These are phyloP conservation scores for Tragelaphus imberbis DNA, from an alignment of 2,113 vertebrate genomes.

Conservation along the genomic window DNA sequence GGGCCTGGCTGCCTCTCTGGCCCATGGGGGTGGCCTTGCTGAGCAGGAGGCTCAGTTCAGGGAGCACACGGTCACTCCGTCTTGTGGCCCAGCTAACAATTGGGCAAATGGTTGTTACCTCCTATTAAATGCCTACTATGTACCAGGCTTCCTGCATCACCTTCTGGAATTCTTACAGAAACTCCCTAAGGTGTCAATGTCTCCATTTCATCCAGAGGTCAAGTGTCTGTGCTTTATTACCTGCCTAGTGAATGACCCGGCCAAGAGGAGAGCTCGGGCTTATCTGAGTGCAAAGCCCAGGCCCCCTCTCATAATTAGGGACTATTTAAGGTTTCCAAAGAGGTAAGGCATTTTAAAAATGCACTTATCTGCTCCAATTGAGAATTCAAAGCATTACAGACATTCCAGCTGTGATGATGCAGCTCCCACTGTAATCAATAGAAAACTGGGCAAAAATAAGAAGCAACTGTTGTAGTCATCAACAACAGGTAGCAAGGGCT, in stretches of 20 bases:
- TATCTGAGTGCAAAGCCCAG: background rate
- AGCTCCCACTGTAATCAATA: background rate
- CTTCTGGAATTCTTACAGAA: background rate
- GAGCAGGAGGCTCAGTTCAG: background rate
- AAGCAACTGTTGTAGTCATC: fast-evolving
- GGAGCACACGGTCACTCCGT: fast-evolving
- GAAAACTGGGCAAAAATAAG: background rate
- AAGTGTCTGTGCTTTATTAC: background rate
- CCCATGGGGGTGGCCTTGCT: background rate
- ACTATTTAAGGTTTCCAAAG: background rate
- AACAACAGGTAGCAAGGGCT: background rate
- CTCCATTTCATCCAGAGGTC: fast-evolving
- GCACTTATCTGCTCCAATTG: background rate
- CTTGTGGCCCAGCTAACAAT: background rate
- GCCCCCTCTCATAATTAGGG: background rate
- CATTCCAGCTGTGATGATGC: background rate
- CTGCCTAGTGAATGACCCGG: background rate
- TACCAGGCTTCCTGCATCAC: background rate
- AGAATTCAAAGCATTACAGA: background rate
- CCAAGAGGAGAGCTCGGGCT: background rate
- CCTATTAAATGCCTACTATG: background rate
- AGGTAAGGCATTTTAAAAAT: background rate
- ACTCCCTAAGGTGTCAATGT: fast-evolving
- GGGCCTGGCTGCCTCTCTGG: background rate
- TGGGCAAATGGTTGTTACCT: background rate